Base-by-base conservation (phyloP, 2,888 invertebrate genomes). In the Herminia tarsipennalis region DNA sequence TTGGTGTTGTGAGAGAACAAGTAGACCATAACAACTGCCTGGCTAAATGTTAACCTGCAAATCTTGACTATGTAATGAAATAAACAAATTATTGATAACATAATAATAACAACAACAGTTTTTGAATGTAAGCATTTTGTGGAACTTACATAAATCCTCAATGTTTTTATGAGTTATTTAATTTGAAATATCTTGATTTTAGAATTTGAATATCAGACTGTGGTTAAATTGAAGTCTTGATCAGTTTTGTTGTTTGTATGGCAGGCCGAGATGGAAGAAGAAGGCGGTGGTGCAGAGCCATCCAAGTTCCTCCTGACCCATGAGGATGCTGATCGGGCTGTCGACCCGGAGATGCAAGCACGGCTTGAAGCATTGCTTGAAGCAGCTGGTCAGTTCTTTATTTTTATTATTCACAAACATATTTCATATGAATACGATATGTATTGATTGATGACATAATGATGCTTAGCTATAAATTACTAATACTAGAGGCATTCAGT, bases 281-380 rank as follows among this genome's bases (percentile, higher is more conserved):
- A 92, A 82, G 87, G 85, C 49, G 78, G 76, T 64, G 80, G 82
- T 64, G 73, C 86, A 53, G 91, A 92, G 68, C 86, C 89, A 69
- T 89, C 90, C 55, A 90, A 91, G 79, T 91, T 89, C 78, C 81
- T 91, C 63, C 81, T 92, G 48, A 86, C 93, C 56, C 93, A 92
- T 22, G 88, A 93, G 74, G 87, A 93, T 78, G 93, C 94, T 32
- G 95, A 95, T 73, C 89, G 94, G 71, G 92, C 94, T 33, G 95
- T 95, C 55, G 95, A 95, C 83, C 96, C 96, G 30, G 96, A 97
- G 84, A 97, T 97, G 71, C 97, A 97, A 86, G 97, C 96, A 37
- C 93, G 98, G 69, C 94, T 99, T 51, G 98, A 98, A 91, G 98
- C 98, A 60, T 93, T 99, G 64, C 94, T 98, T 60, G 98, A 98